Conservation (phyloP, 2,888 invertebrate species). For the Nomada hirtipes region DNA sequence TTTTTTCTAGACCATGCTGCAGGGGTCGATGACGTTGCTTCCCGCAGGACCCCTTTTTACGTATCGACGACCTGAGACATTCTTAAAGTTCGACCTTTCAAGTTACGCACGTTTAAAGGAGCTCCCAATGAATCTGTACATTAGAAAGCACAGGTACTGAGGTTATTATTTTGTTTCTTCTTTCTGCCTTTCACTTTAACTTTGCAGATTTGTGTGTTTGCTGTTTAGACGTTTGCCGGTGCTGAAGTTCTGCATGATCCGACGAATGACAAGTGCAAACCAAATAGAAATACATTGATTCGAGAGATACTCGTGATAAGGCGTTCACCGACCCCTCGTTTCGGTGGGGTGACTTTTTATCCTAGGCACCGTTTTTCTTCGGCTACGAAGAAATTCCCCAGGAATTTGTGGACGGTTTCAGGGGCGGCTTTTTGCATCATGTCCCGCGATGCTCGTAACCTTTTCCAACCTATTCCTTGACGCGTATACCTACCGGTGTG, state of each 20-base stretch:
- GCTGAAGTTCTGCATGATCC: slow-evolving; percentile 26
- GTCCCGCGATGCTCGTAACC: slow-evolving; percentile 71
- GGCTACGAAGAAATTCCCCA: slow-evolving; percentile 72
- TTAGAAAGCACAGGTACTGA: neutral
- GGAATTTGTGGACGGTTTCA: slow-evolving; percentile 77
- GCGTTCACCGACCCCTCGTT: slow-evolving; percentile 62
- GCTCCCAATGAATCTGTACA: neutral
- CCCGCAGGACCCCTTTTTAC: slow-evolving; percentile 48
- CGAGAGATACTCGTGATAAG: slow-evolving; percentile 53
- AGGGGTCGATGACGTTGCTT: slow-evolving; percentile 65
- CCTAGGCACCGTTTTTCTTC: slow-evolving; percentile 64
- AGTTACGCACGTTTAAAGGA: neutral
- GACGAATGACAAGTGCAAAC: slow-evolving; percentile 25
- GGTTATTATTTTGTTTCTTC: no score
- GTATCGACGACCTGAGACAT: slow-evolving; percentile 3
- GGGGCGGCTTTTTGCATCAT: slow-evolving; percentile 81
- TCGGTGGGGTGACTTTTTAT: slow-evolving; percentile 70
- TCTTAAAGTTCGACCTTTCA: slow-evolving; percentile 32
- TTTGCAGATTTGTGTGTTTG: no score
- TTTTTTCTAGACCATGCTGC: slow-evolving; percentile 73
- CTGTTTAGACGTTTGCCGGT: neutral
- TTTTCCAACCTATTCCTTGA: slow-evolving; percentile 71
- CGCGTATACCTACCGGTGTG: slow-evolving; percentile 51
- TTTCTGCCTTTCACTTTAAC: no score
- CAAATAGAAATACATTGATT: slow-evolving; percentile 46